A percentile compares a stretch with the other conserved stretches of the same genome.
These are phyloP conservation scores for Alexandromys fortis DNA, from an alignment of 2,113 vertebrate genomes.

Conservation along the genomic window DNA sequence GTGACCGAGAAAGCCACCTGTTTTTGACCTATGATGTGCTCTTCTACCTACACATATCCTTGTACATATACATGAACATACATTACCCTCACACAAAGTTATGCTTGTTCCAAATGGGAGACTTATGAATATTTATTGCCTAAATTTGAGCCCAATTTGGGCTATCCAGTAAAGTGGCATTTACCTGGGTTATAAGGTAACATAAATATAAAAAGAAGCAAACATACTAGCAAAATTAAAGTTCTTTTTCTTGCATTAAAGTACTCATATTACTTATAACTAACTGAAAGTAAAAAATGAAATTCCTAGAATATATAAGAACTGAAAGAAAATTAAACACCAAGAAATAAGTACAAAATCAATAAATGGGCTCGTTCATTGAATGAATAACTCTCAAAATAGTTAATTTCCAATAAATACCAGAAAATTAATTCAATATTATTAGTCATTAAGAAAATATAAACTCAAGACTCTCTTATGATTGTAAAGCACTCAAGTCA, in stretches of 20 bases:
- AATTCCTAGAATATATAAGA: neutral
- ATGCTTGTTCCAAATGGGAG: neutral
- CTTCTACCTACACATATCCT: too few relatives aligned
- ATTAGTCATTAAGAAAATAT: neutral
- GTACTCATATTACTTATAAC: neutral
- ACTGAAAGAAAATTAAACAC: neutral
- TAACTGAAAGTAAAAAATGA: neutral
- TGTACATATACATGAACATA: neutral
- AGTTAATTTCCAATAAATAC: too few relatives aligned
- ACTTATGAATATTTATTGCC: too few relatives aligned
- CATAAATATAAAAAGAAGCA: neutral
- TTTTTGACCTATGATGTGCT: neutral
- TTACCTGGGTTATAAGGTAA: neutral
- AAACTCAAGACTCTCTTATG: neutral
- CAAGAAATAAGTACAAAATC: neutral
- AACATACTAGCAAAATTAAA: neutral
- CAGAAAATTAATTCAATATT: too few relatives aligned
- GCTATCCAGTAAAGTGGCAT: neutral
- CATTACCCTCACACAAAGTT: neutral
- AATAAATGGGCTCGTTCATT: neutral
- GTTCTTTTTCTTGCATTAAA: neutral
- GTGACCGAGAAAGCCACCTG: neutral
- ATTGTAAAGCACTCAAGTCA: neutral
- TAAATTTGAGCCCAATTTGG: neutral
- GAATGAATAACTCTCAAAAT: neutral